Base-by-base conservation (phyloP, 1,140 invertebrate genomes). In the Lucilia cuprina region DNA sequence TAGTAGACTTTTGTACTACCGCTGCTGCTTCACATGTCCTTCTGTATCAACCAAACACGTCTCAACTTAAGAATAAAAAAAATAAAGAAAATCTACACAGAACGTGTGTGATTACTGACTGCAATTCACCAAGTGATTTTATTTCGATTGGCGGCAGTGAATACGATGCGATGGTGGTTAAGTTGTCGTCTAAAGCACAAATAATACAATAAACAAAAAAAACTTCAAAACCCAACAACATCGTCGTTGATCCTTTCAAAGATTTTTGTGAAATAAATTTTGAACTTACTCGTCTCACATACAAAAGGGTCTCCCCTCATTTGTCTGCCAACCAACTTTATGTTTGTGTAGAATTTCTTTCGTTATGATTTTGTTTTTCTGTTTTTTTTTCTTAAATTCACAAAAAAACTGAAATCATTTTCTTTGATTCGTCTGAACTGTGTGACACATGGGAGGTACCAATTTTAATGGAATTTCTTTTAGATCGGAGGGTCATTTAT, bases 401-500 rank as follows among this genome's bases (percentile, higher is more conserved):
- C 50, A 55, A n/a, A 55, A 55, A 55, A 55, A 78, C 35, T 60
- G n/a, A 78, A 80, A 80, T 49, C 77, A 80, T 80, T 80, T n/a
- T 82, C 50, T 82, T 83, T 70, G 65, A 55, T 83, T 50, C 83
- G 35, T 75, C 74, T 75, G 83, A 83, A 83, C 83, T 83, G 83
- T 84, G 75, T 84, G 83, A 84, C 83, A 84, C 83, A 84, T 84
- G 83, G 83, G 83, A 78, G 83, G 83, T 60, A 55, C 77, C 83
- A 80, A 80, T 84, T 84, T 84, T 84, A 84, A 84, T 84, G 83
- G 83, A 84, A 84, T 84, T 84, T 84, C 77, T 60, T 83, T 83
- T 83, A 70, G 70, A 74, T 82, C 30, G 50, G 82, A 49, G 21
- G 70, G 60, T 83, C 82, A 82, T 82, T 82, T 82, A 65, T 82